Conservation (phyloP, 2,797 vertebrate species). For the Falco novaeseelandiae region DNA sequence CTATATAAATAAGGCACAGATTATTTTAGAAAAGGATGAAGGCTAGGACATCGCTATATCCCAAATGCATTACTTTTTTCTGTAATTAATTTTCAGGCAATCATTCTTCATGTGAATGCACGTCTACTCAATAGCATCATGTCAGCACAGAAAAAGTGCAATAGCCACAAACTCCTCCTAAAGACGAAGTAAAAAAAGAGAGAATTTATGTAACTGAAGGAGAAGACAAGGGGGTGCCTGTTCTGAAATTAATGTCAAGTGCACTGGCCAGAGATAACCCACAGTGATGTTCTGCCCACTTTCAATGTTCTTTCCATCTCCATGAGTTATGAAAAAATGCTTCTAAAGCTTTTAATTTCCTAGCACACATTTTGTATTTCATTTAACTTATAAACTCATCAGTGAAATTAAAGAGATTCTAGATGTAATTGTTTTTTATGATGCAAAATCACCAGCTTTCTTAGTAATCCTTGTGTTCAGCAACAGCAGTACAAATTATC, state of each 20-base stretch:
- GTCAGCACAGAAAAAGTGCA: not conserved
- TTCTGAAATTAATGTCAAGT: not conserved
- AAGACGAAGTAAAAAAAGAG: not conserved
- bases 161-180: not conserved
- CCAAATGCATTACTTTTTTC: not conserved
- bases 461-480: not conserved
- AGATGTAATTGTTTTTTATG: not conserved
- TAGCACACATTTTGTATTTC: not conserved
- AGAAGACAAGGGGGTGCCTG: not conserved
- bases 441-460: not conserved
- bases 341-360: not conserved
- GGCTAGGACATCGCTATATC: not conserved
- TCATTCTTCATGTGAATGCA: not conserved
- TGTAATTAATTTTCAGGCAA: not conserved
- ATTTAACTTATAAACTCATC: not conserved
- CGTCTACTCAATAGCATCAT: rapidly evolving
- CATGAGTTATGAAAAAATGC: not conserved
- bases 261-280: not conserved
- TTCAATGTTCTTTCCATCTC: no score
- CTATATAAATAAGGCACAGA: not conserved
- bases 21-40: not conserved
- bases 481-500: not conserved
- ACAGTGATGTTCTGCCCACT: not conserved
- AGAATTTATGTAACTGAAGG: not conserved
- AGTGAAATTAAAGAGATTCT: not conserved